Conservation (phyloP, 2,797 vertebrate species). For the Enteromius argenteus region DNA sequence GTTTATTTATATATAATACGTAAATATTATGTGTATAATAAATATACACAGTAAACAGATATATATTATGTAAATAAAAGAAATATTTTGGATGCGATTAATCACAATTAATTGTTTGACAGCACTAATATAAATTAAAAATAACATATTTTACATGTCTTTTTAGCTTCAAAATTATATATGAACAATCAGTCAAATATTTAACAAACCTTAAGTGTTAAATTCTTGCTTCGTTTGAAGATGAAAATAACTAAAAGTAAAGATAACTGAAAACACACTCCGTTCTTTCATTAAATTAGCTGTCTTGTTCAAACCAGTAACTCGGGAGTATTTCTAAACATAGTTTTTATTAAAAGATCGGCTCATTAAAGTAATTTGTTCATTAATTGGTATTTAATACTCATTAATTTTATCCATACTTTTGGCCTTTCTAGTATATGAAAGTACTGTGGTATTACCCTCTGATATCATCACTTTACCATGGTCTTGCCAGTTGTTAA, state of each 20-base stretch:
- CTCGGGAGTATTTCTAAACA: background rate
- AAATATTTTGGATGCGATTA: no score
- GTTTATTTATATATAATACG: no score
- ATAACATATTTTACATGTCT: background rate
- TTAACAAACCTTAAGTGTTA: background rate
- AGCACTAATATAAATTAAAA: no score
- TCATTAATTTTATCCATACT: background rate
- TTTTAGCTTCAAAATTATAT: background rate
- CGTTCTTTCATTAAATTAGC: background rate
- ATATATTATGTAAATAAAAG: no score
- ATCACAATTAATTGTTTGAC: no score
- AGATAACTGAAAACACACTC: background rate
- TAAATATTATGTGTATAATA: no score
- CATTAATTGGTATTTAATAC: constrained; percentile 1
- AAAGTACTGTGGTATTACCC: background rate
- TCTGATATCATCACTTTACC: constrained; percentile 1
- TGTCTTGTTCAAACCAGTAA: background rate
- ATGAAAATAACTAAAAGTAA: background rate
- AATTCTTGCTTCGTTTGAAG: background rate
- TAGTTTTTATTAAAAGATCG: background rate
- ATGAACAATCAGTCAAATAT: background rate
- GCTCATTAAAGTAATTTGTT: background rate
- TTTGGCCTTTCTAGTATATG: background rate
- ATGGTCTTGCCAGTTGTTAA: background rate
- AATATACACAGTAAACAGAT: no score